These are phyloP conservation scores for Leiothrix lutea DNA, from an alignment of 2,113 vertebrate genomes.

Conservation along the genomic window DNA sequence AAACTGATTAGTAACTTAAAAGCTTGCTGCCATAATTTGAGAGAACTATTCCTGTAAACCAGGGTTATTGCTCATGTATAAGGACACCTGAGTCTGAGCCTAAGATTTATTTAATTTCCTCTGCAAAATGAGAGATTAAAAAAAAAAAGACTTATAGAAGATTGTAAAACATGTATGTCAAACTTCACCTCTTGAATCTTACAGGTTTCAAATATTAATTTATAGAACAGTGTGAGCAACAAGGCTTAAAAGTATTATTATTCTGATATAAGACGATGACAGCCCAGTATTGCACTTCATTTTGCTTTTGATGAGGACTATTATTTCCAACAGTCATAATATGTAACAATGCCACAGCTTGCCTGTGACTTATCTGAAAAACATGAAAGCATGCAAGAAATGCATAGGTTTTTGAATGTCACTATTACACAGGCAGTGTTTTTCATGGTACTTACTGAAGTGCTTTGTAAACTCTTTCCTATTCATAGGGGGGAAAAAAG, in stretches of 20 bases:
- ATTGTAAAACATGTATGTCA: background rate
- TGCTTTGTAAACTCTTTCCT: background rate
- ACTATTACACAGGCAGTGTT: background rate
- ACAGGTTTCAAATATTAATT: background rate
- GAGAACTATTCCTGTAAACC: background rate
- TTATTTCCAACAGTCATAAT: background rate
- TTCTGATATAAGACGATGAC: background rate
- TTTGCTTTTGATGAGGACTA: background rate
- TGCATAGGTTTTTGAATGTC: background rate
- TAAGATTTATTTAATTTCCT: background rate
- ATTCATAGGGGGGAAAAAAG: rapidly evolving
- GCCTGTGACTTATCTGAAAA: background rate
- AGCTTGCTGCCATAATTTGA: background rate
- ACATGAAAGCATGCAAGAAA: background rate
- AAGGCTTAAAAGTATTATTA: background rate
- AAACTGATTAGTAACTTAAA: background rate
- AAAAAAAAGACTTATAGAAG: background rate
- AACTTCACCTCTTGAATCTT: background rate
- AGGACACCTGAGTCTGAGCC: background rate
- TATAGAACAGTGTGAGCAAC: background rate
- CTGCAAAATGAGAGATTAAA: background rate
- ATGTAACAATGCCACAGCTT: background rate
- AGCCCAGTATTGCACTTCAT: background rate
- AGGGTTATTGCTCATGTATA: background rate
- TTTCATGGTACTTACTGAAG: background rate